A percentile compares a stretch with the other conserved stretches of the same genome.
These are phyloP conservation scores for Philotrypesis tridentata DNA, from an alignment of 1,140 invertebrate genomes.

Conservation along the genomic window DNA sequence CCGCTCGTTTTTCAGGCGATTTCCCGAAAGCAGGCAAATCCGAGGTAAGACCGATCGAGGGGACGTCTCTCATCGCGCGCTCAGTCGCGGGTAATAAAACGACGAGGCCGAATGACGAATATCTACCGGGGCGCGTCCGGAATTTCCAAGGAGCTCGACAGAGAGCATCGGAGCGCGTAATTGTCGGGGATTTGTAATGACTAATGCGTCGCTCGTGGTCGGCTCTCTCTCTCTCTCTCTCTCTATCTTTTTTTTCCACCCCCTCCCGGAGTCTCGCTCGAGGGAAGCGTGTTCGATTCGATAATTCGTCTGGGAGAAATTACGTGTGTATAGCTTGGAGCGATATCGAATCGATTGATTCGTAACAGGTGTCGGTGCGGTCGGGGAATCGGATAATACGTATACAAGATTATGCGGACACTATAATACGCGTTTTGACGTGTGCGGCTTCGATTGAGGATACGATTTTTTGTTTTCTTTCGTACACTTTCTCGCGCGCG, in stretches of 20 bases:
- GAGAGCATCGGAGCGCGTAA: conserved; percentile 8
- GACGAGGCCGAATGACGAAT: conserved; percentile 21
- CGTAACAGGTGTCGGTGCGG: neutral
- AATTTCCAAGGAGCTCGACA: conserved; percentile 9
- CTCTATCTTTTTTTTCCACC: neutral
- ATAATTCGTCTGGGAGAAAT: neutral
- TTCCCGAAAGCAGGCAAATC: conserved; percentile 18
- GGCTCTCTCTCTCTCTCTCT: too few relatives aligned
- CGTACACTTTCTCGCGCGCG: too few relatives aligned
- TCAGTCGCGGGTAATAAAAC: neutral
- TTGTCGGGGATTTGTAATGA: conserved; percentile 44
- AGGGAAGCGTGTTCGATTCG: neutral
- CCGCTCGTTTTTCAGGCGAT: conserved; percentile 34
- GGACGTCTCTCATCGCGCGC: conserved; percentile 3
- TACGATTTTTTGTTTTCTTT: neutral
- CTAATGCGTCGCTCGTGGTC: conserved; percentile 31
- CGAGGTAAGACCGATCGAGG: conserved; percentile 11
- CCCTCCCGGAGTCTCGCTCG: neutral
- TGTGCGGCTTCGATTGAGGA: neutral
- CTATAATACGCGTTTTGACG: too few relatives aligned
- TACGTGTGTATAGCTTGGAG: neutral
- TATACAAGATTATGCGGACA: neutral
- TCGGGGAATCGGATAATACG: neutral
- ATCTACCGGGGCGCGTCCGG: neutral
- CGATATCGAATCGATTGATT: neutral